Evolutionary conservation across 2,888 invertebrate species (phyloP).

Genomic region (Copidosoma aretas): DNA sequence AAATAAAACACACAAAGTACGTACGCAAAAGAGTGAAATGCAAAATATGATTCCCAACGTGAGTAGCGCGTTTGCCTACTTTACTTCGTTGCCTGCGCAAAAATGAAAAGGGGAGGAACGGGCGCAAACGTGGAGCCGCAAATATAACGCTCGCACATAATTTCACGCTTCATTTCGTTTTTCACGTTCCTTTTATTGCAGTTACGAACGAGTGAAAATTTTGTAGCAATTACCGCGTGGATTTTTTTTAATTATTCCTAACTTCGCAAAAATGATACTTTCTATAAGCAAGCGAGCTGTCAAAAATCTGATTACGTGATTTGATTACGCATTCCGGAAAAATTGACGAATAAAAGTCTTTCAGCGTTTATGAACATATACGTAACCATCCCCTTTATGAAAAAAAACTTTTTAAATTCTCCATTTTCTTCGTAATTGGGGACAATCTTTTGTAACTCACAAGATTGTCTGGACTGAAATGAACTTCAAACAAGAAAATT

Average conservation of each 20-base stretch:
- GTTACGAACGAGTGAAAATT: no score
- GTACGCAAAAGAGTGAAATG: slow-evolving; percentile 27
- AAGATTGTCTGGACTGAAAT: no score
- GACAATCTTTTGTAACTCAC: no score
- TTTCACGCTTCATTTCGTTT: not conserved
- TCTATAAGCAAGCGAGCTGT: not conserved
- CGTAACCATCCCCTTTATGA: no score
- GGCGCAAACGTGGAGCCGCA: not conserved
- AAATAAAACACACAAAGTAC: no score
- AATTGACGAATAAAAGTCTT: no score
- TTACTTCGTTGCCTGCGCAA: slow-evolving; percentile 13
- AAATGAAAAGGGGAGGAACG: not conserved
- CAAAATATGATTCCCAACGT: slow-evolving; percentile 24
- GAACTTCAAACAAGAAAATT: no score
- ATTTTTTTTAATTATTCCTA: not conserved
- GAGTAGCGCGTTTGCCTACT: not conserved
- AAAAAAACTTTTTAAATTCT: no score
- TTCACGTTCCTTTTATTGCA: not conserved
- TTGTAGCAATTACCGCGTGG: not conserved
- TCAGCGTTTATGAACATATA: no score
- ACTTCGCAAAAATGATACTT: not conserved
- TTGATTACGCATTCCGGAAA: no score
- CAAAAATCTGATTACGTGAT: no score
- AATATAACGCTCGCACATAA: not conserved
- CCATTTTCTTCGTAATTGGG: no score